Percentiles rank a stretch among this genome's conserved stretches.
These are phyloP conservation scores for Melanocharis versteri DNA, from an alignment of 2,113 vertebrate genomes.

Conservation along the genomic window DNA sequence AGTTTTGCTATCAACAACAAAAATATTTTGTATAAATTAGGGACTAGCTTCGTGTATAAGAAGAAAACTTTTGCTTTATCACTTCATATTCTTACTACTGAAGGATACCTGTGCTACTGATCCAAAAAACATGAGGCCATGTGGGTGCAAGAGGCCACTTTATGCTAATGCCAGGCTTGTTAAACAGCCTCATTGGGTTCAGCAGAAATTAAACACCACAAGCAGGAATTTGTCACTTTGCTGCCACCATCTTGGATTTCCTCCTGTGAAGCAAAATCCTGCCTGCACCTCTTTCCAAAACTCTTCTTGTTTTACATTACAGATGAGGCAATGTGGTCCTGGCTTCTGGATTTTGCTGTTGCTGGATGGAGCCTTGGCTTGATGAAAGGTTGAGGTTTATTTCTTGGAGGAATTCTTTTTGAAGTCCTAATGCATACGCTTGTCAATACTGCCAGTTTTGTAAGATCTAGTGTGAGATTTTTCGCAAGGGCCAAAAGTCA, in stretches of 20 bases:
- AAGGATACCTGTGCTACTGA: background rate
- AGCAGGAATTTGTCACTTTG: background rate
- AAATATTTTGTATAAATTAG: background rate
- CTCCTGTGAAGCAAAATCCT: background rate
- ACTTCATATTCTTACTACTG: background rate
- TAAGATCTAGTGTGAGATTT: background rate
- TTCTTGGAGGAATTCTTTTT: background rate
- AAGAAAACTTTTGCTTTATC: background rate
- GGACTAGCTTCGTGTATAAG: background rate
- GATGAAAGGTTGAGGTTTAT: background rate
- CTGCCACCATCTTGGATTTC: background rate
- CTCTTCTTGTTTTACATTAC: background rate
- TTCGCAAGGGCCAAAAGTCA: background rate
- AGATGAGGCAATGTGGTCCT: background rate
- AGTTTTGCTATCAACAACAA: background rate
- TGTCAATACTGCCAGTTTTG: background rate
- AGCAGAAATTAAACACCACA: background rate
- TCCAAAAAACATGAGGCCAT: background rate
- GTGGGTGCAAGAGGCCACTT: background rate
- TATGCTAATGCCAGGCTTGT: background rate
- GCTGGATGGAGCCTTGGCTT: background rate
- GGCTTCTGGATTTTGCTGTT: background rate
- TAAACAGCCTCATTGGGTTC: background rate
- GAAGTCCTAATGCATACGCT: slow-evolving; percentile 1
- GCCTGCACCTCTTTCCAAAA: background rate